Conservation (phyloP, 23 tunicate genomes). For the Ciona savignyi region DNA sequence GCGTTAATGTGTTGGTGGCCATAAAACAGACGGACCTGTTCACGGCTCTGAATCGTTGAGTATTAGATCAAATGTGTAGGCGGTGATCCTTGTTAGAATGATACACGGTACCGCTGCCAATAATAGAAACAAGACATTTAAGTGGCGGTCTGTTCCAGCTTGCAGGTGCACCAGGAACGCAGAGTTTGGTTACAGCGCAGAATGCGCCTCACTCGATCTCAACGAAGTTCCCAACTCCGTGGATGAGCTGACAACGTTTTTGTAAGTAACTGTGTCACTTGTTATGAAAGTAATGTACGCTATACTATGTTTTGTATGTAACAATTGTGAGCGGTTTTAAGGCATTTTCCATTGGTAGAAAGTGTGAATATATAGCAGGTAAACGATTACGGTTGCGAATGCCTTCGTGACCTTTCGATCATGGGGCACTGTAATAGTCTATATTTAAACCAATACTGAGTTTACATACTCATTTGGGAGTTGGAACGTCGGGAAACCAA, state of each 20-base stretch:
- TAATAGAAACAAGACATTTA: too few relatives aligned
- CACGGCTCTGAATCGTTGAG: too few relatives aligned
- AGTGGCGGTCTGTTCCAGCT: neutral
- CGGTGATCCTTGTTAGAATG: too few relatives aligned
- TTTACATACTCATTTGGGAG: neutral
- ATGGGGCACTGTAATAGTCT: neutral
- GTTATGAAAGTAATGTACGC: neutral
- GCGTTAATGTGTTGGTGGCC: too few relatives aligned
- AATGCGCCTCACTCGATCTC: neutral
- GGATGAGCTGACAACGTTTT: neutral
- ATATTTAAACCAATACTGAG: neutral
- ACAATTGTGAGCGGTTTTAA: neutral
- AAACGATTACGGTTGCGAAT: neutral
- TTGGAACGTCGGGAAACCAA: neutral
- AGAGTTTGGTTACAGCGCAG: neutral
- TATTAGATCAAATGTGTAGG: too few relatives aligned
- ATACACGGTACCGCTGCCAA: too few relatives aligned
- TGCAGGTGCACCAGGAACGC: neutral
- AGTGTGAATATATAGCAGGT: neutral
- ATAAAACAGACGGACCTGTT: too few relatives aligned
- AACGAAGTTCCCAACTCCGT: neutral
- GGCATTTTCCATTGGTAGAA: neutral
- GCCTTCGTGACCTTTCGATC: neutral
- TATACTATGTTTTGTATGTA: neutral
- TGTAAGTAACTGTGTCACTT: neutral